Percentiles rank a stretch among this genome's conserved stretches.
Evolutionary conservation across 2,797 vertebrate genomes (phyloP).

Genomic region (Gorsachius magnificus): DNA sequence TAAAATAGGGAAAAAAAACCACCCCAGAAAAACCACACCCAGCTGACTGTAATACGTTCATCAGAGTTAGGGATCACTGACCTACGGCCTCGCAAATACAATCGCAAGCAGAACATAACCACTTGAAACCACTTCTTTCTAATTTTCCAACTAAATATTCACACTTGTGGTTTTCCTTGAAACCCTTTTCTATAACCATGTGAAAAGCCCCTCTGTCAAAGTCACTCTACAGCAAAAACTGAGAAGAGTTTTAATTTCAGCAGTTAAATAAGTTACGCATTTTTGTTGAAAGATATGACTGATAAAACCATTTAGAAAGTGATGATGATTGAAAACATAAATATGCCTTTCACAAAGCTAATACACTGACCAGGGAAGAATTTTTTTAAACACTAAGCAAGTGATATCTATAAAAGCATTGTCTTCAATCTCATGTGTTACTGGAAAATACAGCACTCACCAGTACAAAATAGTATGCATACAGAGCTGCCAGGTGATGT

Average conservation of each 20-base stretch:
- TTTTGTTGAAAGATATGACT: background rate
- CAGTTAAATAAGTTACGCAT: background rate
- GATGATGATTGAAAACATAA: background rate
- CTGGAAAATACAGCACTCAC: conserved; percentile 89
- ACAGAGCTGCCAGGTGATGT: conserved; percentile 92
- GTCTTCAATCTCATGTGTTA: conserved; percentile 77
- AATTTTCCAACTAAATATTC: background rate
- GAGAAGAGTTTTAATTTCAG: background rate
- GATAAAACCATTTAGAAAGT: background rate
- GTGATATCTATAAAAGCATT: conserved; percentile 9
- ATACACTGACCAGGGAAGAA: background rate
- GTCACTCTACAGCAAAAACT: background rate
- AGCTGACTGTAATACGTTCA: background rate
- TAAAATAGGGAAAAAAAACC: background rate
- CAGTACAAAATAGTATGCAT: conserved; percentile 96
- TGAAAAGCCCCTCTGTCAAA: background rate
- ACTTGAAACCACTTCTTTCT: background rate
- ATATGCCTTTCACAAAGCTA: background rate
- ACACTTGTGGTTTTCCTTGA: background rate
- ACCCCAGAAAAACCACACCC: background rate
- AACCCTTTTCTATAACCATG: background rate
- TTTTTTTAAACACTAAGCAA: background rate
- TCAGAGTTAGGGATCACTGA: background rate
- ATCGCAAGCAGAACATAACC: background rate
- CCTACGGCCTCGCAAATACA: background rate